phyloP scores from a whole-genome alignment of 1,140 invertebrate genomes.

The Octopus sinensis region DNA sequence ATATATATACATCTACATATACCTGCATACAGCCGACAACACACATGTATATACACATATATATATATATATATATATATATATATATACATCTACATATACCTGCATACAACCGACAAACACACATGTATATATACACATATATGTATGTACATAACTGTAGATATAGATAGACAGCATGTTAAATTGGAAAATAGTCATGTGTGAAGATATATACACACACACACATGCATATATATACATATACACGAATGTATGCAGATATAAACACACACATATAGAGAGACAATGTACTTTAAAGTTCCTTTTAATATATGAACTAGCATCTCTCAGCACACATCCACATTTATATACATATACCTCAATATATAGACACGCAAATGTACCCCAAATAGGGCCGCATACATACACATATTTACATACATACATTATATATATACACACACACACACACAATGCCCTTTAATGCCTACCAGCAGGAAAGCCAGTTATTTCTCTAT shows the following conservation, averaged over 20 bases:
- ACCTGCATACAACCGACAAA: neutral
- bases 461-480: no score
- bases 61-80: slow-evolving; percentile 5
- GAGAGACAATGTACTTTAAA: neutral
- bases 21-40: neutral
- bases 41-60: neutral
- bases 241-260: neutral
- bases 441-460: neutral
- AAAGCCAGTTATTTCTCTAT: neutral
- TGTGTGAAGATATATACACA: neutral
- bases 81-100: neutral
- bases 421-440: neutral
- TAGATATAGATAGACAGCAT: no score
- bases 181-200: no score
- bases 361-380: neutral
- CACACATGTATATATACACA: neutral
- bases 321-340: neutral
- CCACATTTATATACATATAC: neutral
- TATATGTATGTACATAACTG: neutral
- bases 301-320: neutral
- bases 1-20: neutral
- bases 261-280: neutral
- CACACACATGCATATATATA: neutral
- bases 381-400: neutral
- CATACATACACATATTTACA: neutral